These are phyloP conservation scores for Myotis pilosus DNA, from an alignment of 2,797 vertebrate genomes.

Conservation along the genomic window DNA sequence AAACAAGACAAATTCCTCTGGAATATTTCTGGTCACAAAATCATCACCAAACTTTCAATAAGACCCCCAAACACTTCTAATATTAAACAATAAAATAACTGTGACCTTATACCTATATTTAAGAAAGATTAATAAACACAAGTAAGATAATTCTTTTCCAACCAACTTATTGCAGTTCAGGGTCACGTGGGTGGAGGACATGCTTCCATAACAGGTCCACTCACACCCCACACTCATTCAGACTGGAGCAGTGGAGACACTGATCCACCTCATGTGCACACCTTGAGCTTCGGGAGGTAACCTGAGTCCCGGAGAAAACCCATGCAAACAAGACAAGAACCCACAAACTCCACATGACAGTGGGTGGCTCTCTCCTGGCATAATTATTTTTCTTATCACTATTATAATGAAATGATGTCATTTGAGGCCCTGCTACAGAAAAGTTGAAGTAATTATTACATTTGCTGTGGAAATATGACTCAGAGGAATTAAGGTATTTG, in stretches of 20 bases:
- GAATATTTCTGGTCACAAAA: background rate
- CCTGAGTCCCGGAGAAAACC: background rate
- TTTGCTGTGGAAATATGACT: background rate
- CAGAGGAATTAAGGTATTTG: background rate
- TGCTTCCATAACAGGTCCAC: background rate
- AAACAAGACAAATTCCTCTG: background rate
- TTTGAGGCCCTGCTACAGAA: background rate
- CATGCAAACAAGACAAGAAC: background rate
- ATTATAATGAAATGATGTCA: background rate
- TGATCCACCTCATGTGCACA: background rate
- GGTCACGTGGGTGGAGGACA: too few species aligned
- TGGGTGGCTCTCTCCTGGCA: background rate
- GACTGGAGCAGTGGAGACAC: background rate
- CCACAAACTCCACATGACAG: background rate
- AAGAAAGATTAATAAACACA: background rate
- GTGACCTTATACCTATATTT: background rate
- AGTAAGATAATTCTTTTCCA: background rate
- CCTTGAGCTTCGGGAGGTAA: background rate
- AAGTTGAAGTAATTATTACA: background rate
- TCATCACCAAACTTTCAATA: background rate
- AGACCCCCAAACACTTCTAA: background rate
- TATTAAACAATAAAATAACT: background rate
- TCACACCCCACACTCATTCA: background rate
- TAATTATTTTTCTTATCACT: background rate
- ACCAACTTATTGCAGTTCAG: background rate